These are phyloP conservation scores for Rachycentron canadum DNA, from an alignment of 2,797 vertebrate species.

Conservation along the genomic window DNA sequence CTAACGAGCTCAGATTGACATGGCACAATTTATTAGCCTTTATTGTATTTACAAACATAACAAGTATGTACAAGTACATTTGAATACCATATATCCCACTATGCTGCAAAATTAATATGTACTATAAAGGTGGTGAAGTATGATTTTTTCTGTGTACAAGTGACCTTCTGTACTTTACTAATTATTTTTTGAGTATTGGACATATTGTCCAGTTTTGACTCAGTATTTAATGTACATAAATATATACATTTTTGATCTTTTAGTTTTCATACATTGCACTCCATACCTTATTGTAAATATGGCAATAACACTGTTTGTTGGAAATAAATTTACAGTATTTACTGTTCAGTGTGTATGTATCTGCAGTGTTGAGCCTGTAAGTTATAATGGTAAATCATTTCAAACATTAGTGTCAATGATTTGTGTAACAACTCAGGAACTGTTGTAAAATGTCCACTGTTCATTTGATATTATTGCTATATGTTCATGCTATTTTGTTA, in stretches of 20 bases:
- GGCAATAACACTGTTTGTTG: constrained; percentile 71
- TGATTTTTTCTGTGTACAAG: constrained; percentile 86
- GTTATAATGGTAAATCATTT: constrained; percentile 88
- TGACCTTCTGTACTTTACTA: constrained; percentile 88
- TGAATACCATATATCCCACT: constrained; percentile 74
- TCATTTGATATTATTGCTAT: constrained; percentile 75
- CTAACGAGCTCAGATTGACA: constrained; percentile 63
- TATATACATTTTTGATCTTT: constrained; percentile 77
- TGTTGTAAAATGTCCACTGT: constrained; percentile 80
- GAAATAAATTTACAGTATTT: constrained; percentile 71
- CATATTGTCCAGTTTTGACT: constrained; percentile 84
- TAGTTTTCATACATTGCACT: constrained; percentile 89
- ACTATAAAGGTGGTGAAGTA: constrained; percentile 76
- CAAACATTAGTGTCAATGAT: constrained; percentile 73
- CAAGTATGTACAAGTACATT: constrained; percentile 67
- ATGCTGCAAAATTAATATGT: constrained; percentile 82
- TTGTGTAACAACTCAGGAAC: constrained; percentile 87
- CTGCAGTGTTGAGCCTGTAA: constrained; percentile 88
- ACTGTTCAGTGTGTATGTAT: constrained; percentile 90
- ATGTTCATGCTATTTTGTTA: constrained; percentile 80
- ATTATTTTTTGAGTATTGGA: constrained; percentile 84
- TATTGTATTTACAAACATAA: constrained; percentile 68
- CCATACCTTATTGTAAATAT: constrained; percentile 83
- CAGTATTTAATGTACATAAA: constrained; percentile 75
- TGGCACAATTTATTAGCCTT: constrained; percentile 80